phyloP scores from a whole-genome alignment of 2,797 vertebrate species.

The Sebastes taczanowskii region DNA sequence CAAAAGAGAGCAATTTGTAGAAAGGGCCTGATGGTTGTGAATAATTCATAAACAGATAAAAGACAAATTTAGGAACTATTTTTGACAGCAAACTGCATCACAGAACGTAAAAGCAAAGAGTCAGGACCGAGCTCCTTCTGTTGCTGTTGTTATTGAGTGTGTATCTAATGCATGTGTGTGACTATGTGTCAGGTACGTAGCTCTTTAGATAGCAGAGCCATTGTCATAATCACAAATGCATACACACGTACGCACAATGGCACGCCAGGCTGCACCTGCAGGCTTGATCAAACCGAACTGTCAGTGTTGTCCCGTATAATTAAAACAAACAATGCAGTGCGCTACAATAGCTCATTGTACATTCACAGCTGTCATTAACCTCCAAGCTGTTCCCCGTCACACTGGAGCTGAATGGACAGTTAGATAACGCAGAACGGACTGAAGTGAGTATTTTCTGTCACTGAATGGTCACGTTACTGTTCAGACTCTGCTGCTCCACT shows the following conservation, averaged over 20 bases:
- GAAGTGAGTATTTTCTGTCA: conserved; percentile 15
- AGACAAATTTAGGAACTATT: not conserved
- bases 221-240: conserved; percentile 19
- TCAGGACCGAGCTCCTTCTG: not conserved
- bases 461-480: not conserved
- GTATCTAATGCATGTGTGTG: not conserved
- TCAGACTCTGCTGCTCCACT: not conserved
- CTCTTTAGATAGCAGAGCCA: not conserved
- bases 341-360: conserved; percentile 51
- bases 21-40: conserved; percentile 2
- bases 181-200: not conserved
- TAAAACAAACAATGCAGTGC: conserved; percentile 46
- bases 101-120: not conserved
- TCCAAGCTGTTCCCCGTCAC: conserved; percentile 29
- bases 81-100: not conserved
- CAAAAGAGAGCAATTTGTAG: conserved; percentile 13
- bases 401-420: conserved; percentile 25
- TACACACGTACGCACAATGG: not conserved
- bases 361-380: conserved; percentile 60
- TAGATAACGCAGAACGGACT: conserved; percentile 18
- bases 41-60: conserved; percentile 27
- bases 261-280: conserved; percentile 50
- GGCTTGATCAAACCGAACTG: conserved; percentile 43
- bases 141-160: not conserved
- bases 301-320: conserved; percentile 46